Evolutionary conservation across 2,113 vertebrate species (phyloP), one percentile per base, ranked within the genome.

Genomic region (Morone chrysops): DNA sequence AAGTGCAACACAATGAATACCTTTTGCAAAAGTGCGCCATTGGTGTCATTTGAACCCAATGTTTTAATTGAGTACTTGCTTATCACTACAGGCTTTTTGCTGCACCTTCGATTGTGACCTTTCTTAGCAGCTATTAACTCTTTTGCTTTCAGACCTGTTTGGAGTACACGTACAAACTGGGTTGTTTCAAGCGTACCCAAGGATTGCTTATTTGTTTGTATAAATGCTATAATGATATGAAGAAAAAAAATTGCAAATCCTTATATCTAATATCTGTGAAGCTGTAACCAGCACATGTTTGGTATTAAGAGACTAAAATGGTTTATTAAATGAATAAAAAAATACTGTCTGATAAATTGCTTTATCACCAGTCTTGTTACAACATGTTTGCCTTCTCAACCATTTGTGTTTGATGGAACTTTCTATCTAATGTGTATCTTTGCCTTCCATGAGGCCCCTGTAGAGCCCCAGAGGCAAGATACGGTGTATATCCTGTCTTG

Each of bases 401-500:
- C 12, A 9, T 82, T 31, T 78, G 25, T 59, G 10, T 86, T 81
- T 82, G 71, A 79, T 74, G 53, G 51, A 51, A 71, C 70, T 81
- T 87, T 83, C 51, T 81, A 84, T 90, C 66, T 78, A 56, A 62
- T 9, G 6, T 73, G 67, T 74, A 81, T 87, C 70, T 84, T 50
- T 73, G 59, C 76, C 54, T 83, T 80, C 77, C 80, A 76, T 48
- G 4, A 67, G 60, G 70, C 51, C 72, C 67, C 86, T 41, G 47
- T 77, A 40, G 81, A 82, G 82, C 62, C 80, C 78, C 75, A 72
- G 54, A 70, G 83, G 82, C 67, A 43, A 88, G 87, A 90, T 93
- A 84, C 90, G 84, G 87, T 87, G 67, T 76, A 81, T 69, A 84
- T 85, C 71, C 82, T 68, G 76, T 50, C 45, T 70, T 84, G 89